These are phyloP conservation scores for Lagenorhynchus albirostris DNA, from an alignment of 2,113 vertebrate species.

Conservation along the genomic window DNA sequence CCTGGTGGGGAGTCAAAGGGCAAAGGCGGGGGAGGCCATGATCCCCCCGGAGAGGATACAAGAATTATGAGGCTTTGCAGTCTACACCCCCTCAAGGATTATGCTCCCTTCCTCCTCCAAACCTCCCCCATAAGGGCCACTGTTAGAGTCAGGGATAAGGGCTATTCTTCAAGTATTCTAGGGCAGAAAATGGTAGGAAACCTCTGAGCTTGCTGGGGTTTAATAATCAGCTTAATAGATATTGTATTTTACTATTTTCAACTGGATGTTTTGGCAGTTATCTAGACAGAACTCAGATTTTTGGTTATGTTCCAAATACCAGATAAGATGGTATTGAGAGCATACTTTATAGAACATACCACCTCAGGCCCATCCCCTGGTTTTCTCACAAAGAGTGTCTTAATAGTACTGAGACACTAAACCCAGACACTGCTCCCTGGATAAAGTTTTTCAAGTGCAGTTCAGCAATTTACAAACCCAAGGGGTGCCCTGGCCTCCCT, in stretches of 20 bases:
- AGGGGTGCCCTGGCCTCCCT: neutral
- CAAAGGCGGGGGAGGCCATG: rapidly evolving
- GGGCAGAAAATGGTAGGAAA: neutral
- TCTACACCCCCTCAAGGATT: neutral
- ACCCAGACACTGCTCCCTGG: neutral
- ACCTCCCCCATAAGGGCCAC: too few species aligned
- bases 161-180: neutral
- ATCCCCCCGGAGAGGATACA: neutral
- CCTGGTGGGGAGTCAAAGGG: neutral
- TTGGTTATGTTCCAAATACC: neutral
- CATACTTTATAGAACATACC: neutral
- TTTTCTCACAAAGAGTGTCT: neutral
- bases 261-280: neutral
- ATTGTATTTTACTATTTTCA: neutral
- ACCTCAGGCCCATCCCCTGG: too few species aligned
- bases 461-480: neutral
- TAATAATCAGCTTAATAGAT: neutral
- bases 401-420: neutral
- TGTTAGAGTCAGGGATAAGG: neutral
- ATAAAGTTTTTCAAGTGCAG: neutral
- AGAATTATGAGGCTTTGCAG: neutral
- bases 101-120: neutral
- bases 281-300: neutral
- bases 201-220: neutral
- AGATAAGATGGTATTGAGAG: neutral